These are phyloP conservation scores for Tetragonisca angustula DNA, from an alignment of 2,888 invertebrate species.

Conservation along the genomic window DNA sequence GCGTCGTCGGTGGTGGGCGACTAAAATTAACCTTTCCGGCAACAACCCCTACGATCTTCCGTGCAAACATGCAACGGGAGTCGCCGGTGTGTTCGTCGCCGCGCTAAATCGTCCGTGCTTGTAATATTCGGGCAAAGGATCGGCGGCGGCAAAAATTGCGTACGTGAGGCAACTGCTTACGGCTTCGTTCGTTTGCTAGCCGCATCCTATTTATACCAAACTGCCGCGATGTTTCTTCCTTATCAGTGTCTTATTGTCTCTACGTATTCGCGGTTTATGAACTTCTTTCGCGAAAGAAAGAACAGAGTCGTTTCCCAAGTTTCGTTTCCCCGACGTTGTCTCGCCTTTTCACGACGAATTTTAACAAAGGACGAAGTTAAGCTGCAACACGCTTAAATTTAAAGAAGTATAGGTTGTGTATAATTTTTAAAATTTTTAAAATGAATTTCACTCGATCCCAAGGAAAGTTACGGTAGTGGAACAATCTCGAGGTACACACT, in stretches of 20 bases:
- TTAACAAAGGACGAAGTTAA: background rate
- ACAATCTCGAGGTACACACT: too few relatives aligned
- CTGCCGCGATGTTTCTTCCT: slow-evolving; percentile 68
- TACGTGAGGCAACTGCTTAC: slow-evolving; percentile 78
- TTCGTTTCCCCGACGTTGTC: background rate
- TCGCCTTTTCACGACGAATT: background rate
- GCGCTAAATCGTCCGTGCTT: slow-evolving; percentile 42
- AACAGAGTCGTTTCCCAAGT: background rate
- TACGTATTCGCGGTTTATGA: slow-evolving; percentile 76
- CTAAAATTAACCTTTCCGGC: slow-evolving; percentile 56
- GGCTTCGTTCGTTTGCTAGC: slow-evolving; percentile 63
- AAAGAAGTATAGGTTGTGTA: background rate
- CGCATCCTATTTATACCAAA: slow-evolving; percentile 72
- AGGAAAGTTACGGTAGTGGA: background rate
- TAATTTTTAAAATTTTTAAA: background rate
- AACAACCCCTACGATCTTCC: slow-evolving; percentile 35
- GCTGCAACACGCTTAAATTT: background rate
- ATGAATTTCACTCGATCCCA: too few relatives aligned
- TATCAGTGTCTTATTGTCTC: slow-evolving; percentile 76
- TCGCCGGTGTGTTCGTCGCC: slow-evolving; percentile 19
- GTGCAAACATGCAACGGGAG: slow-evolving; percentile 20
- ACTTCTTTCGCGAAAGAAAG: slow-evolving; percentile 51
- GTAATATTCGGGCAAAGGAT: slow-evolving; percentile 54
- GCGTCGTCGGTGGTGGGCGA: slow-evolving; percentile 21
- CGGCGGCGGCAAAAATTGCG: slow-evolving; percentile 69